Percentiles rank a stretch among this genome's conserved stretches.
Evolutionary conservation across 2,888 invertebrate species (phyloP).

Genomic region (Aromia moschata): DNA sequence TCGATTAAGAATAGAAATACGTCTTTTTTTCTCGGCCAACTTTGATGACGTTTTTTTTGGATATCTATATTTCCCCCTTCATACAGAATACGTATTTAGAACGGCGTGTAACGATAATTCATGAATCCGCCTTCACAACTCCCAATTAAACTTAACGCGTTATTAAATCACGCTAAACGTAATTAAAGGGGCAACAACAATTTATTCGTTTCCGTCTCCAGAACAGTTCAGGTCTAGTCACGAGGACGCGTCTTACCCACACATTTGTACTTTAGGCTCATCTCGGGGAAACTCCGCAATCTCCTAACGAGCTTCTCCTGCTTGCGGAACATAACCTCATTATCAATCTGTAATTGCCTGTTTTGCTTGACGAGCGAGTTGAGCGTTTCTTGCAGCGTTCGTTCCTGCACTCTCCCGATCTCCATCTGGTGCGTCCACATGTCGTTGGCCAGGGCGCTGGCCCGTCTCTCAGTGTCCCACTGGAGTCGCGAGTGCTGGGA

Average conservation of each 20-base stretch:
- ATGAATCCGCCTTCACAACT: too few species aligned
- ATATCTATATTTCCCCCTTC: too few species aligned
- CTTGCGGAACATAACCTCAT: constrained; percentile 51
- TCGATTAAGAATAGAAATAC: too few species aligned
- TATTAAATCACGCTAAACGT: too few species aligned
- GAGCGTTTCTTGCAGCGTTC: constrained; percentile 50
- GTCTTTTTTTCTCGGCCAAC: too few species aligned
- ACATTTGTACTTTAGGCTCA: constrained; percentile 29
- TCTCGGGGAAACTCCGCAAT: constrained; percentile 31
- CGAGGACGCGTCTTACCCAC: constrained; percentile 6
- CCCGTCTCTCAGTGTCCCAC: constrained; percentile 51
- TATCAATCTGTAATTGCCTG: constrained; percentile 53
- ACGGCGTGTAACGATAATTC: too few species aligned
- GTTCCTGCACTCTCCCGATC: constrained; percentile 49
- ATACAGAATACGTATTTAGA: too few species aligned
- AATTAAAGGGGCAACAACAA: too few species aligned
- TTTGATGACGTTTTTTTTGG: too few species aligned
- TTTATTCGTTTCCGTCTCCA: too few species aligned
- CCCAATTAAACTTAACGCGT: too few species aligned
- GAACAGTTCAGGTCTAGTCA: too few species aligned
- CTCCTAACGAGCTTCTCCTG: constrained; percentile 50
- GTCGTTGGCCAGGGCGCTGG: constrained; percentile 50
- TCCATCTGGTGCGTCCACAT: constrained; percentile 56
- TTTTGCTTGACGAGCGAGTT: constrained; percentile 53
- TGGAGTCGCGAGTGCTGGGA: constrained; percentile 50